Base-by-base conservation (phyloP, 2,888 invertebrate genomes). In the Oligia latruncula region DNA sequence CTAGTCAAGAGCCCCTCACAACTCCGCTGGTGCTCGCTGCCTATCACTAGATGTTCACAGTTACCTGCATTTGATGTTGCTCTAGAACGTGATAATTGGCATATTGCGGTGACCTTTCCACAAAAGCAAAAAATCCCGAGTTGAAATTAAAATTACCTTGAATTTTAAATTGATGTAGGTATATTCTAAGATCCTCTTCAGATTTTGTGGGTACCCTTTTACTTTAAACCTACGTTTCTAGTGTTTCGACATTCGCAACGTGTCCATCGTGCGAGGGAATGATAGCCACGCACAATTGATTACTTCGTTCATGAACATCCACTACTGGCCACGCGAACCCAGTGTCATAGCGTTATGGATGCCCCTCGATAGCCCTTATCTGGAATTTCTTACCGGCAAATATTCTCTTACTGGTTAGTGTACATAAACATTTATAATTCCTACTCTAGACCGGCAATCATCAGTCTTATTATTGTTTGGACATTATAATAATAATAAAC, bases 291-390 rank as follows among this genome's bases (percentile, higher is more conserved):
- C 94, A 6, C 92, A 92, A 65, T 80, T 95, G 79, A 95, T 97
- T 70, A 88, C 95, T 1, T 94, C 97, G 43, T 95, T 97, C 84
- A 95, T 97, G 80, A 96, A 96, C 91, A 93, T 93, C 1, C 93
- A 96, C 66, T 97, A 95, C 90, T 97, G 97, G 95, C 95, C 95
- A 0, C 95, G 97, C 0, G 97, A 97, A 90, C 97, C 97, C 2
- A 96, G 95, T 65, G 92, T 96, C 13, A 90, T 92, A 1, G 93
- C 95, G 0, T 91, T 97, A 1, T 97, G 97, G 93, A 95, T 97
- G 92, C 64, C 90, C 0, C 84, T 94, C 15, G 83, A 93, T 78
- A 91, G 92, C 71, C 87, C 93, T 0, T 96, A 96, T 80, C 82
- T 96, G 58, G 90, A 92, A 23, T 80, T 92, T 2, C 91, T 96